Percentiles rank a stretch among this genome's conserved stretches.
Evolutionary conservation across 1,140 invertebrate species (phyloP).

Genomic region (Sycophila sp.): DNA sequence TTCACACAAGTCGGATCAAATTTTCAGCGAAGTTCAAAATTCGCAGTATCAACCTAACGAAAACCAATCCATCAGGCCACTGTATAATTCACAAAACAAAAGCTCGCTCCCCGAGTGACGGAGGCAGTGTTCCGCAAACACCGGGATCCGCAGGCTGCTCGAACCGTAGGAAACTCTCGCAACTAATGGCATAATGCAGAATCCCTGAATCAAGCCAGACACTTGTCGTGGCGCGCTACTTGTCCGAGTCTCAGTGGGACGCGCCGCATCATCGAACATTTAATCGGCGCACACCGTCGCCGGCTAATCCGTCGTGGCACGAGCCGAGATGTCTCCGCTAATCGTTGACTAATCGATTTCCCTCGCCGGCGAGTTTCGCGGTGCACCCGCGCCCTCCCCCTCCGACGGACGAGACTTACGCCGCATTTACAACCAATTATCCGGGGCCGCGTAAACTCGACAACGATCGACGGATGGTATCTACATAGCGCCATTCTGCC

Average conservation of each 20-base stretch:
- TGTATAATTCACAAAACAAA: no score
- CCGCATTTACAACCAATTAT: slow-evolving; percentile 24
- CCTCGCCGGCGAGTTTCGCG: background rate
- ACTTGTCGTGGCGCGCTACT: background rate
- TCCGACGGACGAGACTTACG: background rate
- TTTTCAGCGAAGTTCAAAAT: no score
- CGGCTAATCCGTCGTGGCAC: background rate
- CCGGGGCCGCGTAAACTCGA: background rate
- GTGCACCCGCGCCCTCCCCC: no score
- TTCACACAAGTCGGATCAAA: no score
- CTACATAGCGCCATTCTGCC: no score
- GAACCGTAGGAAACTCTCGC: no score
- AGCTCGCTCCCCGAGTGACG: no score
- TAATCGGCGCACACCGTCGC: background rate
- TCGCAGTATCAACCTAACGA: no score
- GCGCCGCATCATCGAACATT: background rate
- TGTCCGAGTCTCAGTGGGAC: background rate
- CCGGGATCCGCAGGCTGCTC: no score
- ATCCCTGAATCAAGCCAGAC: background rate
- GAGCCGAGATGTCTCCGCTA: background rate
- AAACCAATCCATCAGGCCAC: no score
- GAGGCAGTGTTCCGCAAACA: no score
- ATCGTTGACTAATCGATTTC: slow-evolving; percentile 21
- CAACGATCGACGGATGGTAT: background rate
- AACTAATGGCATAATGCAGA: background rate